Base-by-base conservation (phyloP, 2,888 invertebrate genomes). In the Strigamia crassipes region DNA sequence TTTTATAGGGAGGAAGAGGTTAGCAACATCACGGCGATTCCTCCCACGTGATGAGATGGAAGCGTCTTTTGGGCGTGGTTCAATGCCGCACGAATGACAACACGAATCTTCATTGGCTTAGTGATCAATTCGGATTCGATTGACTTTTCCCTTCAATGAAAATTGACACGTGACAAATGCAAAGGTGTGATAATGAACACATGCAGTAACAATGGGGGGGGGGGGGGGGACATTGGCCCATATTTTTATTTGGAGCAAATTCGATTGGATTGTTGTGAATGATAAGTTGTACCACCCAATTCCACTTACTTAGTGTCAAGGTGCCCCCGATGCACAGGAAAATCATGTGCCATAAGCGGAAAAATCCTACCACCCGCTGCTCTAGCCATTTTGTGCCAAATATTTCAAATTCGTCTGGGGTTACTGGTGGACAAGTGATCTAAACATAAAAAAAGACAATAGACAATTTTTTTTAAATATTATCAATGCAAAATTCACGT, bases 321-420 rank as follows among this genome's bases (percentile, higher is more conserved):
- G 82, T 51, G 42, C 83, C 83, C n/a, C 83, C 83, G 31, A 82
- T 79, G 38, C 83, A 83, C 27, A 83, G 77, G 80, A 83, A 83
- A 42, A 83, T 83, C 83, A 83, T 80, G 38, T 83, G 83, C 83
- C 83, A 83, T 41, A 83, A 81, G n/a, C 83, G 82, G 56, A 83
- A 83, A 42, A 83, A 82, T 18, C 80, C 41, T n/a, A 83, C 12
- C 18, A 83, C 83, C 66, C 66, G 66, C 34, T 82, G 82, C 13
- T 83, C 83, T 18, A 83, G 21, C 79, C 79, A 82, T 66, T 66
- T 66, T 10, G 66, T 66, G 15, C 66, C 66, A 23, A 66, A 66
- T 66, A 66, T 27, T 27, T 66, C 66, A 66, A 66, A 66, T 13
- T 66, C 66, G 15, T 31, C 66, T 27, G 10, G 1, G 10, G 23